Percentiles rank a stretch among this genome's conserved stretches.
These are phyloP conservation scores for Pissodes strobi DNA, from an alignment of 1,140 invertebrate species.

Conservation along the genomic window DNA sequence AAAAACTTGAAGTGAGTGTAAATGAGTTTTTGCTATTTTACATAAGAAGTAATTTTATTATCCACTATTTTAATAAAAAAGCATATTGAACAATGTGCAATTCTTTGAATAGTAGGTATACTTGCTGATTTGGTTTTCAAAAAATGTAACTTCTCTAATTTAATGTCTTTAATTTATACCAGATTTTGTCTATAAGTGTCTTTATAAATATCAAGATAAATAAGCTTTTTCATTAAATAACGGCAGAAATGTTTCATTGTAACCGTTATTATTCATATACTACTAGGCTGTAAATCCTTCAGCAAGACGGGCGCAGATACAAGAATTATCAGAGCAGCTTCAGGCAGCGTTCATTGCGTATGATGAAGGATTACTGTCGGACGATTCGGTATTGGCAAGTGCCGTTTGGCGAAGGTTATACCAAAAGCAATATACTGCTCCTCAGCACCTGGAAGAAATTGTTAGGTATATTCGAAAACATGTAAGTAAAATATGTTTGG, in stretches of 20 bases:
- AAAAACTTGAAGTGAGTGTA: conserved; percentile 66
- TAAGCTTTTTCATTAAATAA: too few relatives aligned
- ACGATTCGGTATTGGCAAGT: conserved; percentile 74
- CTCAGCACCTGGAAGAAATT: conserved; percentile 67
- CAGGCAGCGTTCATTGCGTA: conserved; percentile 83
- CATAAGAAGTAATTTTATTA: too few relatives aligned
- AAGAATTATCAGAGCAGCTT: conserved; percentile 73
- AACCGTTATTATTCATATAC: background rate
- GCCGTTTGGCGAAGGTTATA: conserved; percentile 86
- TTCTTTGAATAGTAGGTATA: too few relatives aligned
- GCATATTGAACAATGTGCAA: too few relatives aligned
- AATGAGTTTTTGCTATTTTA: too few relatives aligned
- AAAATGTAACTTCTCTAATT: too few relatives aligned
- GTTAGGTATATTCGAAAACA: conserved; percentile 75
- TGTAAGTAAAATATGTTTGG: conserved; percentile 54
- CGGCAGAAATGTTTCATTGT: too few relatives aligned
- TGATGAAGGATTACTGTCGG: conserved; percentile 78
- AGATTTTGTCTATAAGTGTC: too few relatives aligned
- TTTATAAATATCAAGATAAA: too few relatives aligned
- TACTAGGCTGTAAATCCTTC: conserved; percentile 63
- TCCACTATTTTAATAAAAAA: too few relatives aligned
- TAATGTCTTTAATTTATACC: too few relatives aligned
- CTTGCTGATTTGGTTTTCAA: too few relatives aligned
- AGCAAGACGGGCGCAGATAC: conserved; percentile 62
- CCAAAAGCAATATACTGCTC: conserved; percentile 63